These are phyloP conservation scores for Gadopsis marmoratus DNA, from an alignment of 2,797 vertebrate species.

Conservation along the genomic window DNA sequence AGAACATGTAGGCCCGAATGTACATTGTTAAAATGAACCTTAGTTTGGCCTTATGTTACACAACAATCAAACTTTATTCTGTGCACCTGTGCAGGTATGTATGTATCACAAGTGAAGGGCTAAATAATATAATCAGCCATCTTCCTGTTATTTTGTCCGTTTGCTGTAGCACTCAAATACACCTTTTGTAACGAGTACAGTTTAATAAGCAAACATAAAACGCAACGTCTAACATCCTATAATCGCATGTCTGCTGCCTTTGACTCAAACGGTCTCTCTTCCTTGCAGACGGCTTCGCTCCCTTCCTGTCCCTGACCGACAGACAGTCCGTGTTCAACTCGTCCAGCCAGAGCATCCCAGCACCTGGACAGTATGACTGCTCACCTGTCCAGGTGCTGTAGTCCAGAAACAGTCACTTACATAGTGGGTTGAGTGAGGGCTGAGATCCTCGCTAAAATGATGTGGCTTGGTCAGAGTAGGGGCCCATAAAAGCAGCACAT, in stretches of 20 bases:
- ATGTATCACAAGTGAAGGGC: background rate
- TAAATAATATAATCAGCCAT: background rate
- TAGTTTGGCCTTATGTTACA: no score
- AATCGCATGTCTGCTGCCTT: background rate
- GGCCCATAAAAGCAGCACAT: background rate
- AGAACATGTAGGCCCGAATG: background rate
- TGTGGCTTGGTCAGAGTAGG: background rate
- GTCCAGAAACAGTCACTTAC: background rate
- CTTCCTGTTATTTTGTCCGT: background rate
- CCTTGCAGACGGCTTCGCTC: constrained; percentile 77
- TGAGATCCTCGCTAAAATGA: background rate
- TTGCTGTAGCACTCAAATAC: background rate
- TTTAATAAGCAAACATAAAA: background rate
- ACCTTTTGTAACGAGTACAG: background rate
- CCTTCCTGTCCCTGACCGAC: constrained; percentile 78
- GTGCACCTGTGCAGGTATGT: background rate
- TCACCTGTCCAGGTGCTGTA: constrained; percentile 58
- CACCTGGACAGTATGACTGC: constrained; percentile 79
- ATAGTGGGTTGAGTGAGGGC: background rate
- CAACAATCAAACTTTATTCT: background rate
- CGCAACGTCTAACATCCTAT: background rate
- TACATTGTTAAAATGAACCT: background rate
- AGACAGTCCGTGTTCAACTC: constrained; percentile 60
- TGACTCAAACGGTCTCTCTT: background rate
- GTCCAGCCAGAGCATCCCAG: constrained; percentile 59